Percentiles rank a stretch among this genome's conserved stretches.
Evolutionary conservation across 2,888 invertebrate species (phyloP).

Genomic region (Ecdyonurus torrentis): DNA sequence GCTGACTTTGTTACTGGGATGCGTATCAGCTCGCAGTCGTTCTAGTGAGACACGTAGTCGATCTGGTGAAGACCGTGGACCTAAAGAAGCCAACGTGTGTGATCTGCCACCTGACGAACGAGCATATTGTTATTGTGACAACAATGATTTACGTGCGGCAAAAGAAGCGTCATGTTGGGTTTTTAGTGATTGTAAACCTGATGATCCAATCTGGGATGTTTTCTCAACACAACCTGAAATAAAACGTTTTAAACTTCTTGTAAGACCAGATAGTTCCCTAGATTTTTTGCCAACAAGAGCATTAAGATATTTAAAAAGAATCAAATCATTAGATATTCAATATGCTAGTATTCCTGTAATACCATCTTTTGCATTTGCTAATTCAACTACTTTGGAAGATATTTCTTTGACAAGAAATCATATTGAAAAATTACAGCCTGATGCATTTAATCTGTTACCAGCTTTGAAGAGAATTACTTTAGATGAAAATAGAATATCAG

Average conservation of each 20-base stretch:
- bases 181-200: slow-evolving; percentile 5
- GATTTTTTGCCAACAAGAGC: slow-evolving; percentile 5
- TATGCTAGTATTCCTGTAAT: slow-evolving; percentile 15
- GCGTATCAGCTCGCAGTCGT: background rate
- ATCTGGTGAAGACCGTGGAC: background rate
- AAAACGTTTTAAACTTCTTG: slow-evolving; percentile 1
- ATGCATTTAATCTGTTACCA: slow-evolving; percentile 16
- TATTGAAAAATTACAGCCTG: slow-evolving; percentile 13
- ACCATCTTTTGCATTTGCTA: slow-evolving; percentile 17
- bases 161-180: slow-evolving; percentile 15
- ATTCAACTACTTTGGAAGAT: slow-evolving; percentile 16
- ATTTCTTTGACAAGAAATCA: slow-evolving; percentile 16
- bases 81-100: background rate
- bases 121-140: background rate
- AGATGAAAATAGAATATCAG: slow-evolving; percentile 16
- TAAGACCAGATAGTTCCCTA: slow-evolving; percentile 7
- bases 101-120: background rate
- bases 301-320: slow-evolving; percentile 1
- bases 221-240: slow-evolving; percentile 10
- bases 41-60: background rate
- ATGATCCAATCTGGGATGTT: slow-evolving; percentile 11
- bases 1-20: background rate
- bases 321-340: slow-evolving; percentile 12
- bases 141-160: slow-evolving; percentile 8
- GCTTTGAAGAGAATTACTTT: slow-evolving; percentile 16